Percentiles rank a stretch among this genome's conserved stretches.
Conservation (phyloP, 2,888 invertebrate genomes). For the Mesorhabditis spiculigera region DNA sequence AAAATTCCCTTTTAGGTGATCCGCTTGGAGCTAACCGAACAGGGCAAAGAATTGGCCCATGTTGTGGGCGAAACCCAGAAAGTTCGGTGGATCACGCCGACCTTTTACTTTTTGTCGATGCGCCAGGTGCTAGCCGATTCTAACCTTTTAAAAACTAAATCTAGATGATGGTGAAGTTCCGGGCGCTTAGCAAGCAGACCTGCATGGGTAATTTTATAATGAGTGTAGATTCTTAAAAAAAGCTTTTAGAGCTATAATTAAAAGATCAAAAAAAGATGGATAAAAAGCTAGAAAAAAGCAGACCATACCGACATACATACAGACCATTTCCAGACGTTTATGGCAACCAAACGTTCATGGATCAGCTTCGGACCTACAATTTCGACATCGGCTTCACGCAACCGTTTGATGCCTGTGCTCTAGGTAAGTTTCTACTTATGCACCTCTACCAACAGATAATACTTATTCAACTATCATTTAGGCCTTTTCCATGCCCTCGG, state of each 20-base stretch:
- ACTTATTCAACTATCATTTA: not conserved
- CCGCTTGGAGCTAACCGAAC: not conserved
- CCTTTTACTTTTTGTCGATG: not conserved
- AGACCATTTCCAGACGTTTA: too few species aligned
- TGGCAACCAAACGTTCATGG: not conserved
- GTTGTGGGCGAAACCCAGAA: not conserved
- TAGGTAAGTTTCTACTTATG: not conserved
- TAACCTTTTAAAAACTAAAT: not conserved
- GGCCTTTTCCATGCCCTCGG: not conserved
- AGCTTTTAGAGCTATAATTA: too few species aligned
- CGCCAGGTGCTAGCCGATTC: not conserved
- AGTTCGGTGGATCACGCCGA: not conserved
- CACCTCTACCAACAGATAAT: too few species aligned
- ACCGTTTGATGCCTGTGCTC: conserved; percentile 1
- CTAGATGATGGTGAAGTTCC: not conserved
- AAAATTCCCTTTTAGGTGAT: not conserved
- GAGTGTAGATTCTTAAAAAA: too few species aligned
- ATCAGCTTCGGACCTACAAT: not conserved
- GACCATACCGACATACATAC: too few species aligned
- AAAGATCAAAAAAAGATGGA: too few species aligned
- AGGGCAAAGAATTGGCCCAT: not conserved
- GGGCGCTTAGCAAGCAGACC: not conserved
- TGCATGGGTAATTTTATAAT: not conserved
- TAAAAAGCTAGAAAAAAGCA: too few species aligned
- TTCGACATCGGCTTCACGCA: not conserved